phyloP scores from a whole-genome alignment of 2,113 vertebrate species.

The Alouatta palliata region DNA sequence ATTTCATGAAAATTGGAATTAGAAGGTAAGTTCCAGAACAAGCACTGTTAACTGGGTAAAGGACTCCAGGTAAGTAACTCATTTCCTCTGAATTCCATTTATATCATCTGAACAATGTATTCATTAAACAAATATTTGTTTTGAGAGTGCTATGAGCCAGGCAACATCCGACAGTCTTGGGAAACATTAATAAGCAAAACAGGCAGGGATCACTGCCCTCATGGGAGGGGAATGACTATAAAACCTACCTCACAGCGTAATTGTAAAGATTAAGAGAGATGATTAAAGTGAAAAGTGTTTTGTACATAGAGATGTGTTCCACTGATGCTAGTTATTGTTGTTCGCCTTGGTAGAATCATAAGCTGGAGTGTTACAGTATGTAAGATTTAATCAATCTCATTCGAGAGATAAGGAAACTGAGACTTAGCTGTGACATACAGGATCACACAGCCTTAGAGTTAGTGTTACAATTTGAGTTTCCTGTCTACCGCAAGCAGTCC shows the following conservation, averaged over 20 bases:
- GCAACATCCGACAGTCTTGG: background rate
- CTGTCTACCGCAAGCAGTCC: background rate
- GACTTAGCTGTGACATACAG: background rate
- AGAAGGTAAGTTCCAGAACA: background rate
- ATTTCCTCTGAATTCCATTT: background rate
- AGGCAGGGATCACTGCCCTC: background rate
- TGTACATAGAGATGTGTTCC: background rate
- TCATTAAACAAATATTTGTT: background rate
- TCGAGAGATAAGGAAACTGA: background rate
- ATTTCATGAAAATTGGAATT: background rate
- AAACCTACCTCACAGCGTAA: background rate
- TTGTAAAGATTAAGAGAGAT: background rate
- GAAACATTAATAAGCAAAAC: background rate
- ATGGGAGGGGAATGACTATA: background rate
- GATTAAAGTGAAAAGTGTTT: background rate
- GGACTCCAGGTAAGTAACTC: background rate
- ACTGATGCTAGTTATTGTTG: background rate
- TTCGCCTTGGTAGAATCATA: background rate
- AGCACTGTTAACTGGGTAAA: background rate
- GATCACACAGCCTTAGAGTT: background rate
- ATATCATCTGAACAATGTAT: background rate
- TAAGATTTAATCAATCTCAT: background rate
- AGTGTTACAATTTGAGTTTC: background rate
- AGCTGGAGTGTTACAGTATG: fast-evolving
- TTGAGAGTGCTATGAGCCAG: background rate